phyloP scores from a whole-genome alignment of 1,140 invertebrate species.

The Aradophagus sp. region DNA sequence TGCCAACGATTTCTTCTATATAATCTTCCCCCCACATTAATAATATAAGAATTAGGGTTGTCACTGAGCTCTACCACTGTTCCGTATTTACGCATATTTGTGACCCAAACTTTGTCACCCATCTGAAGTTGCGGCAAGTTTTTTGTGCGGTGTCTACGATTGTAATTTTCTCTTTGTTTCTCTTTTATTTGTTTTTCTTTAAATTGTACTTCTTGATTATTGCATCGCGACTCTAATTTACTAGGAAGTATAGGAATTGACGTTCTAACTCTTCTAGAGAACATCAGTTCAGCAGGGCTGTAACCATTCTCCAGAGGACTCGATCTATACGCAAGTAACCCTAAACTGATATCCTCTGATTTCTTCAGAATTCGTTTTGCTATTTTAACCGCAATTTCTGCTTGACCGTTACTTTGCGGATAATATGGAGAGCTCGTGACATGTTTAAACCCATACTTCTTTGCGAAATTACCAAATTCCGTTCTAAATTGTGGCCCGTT shows the following conservation, averaged over 20 bases:
- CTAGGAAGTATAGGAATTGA: constrained; percentile 25
- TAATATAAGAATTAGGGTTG: constrained; percentile 22
- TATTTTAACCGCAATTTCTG: constrained; percentile 15
- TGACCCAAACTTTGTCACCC: constrained; percentile 36
- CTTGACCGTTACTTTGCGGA: constrained; percentile 18
- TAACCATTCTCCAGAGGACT: constrained; percentile 60
- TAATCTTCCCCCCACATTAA: constrained; percentile 20
- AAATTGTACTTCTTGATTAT: not conserved
- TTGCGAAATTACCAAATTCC: constrained; percentile 21
- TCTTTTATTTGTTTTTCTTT: constrained; percentile 20
- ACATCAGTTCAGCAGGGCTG: constrained; percentile 56
- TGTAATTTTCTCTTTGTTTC: constrained; percentile 25
- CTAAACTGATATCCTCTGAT: constrained; percentile 39
- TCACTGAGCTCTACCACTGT: constrained; percentile 4
- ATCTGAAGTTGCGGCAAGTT: constrained; percentile 19
- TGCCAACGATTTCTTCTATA: constrained; percentile 41
- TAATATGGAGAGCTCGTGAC: constrained; percentile 32
- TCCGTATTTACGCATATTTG: constrained; percentile 35
- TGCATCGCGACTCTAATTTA: constrained; percentile 1
- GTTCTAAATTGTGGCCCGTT: constrained; percentile 30
- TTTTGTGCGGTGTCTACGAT: constrained; percentile 31
- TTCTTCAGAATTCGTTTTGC: constrained; percentile 27
- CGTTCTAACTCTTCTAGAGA: constrained; percentile 42
- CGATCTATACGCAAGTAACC: constrained; percentile 53
- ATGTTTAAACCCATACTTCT: constrained; percentile 9